Evolutionary conservation across 1,140 invertebrate genomes (phyloP).

Genomic region (Hetaerina americana): DNA sequence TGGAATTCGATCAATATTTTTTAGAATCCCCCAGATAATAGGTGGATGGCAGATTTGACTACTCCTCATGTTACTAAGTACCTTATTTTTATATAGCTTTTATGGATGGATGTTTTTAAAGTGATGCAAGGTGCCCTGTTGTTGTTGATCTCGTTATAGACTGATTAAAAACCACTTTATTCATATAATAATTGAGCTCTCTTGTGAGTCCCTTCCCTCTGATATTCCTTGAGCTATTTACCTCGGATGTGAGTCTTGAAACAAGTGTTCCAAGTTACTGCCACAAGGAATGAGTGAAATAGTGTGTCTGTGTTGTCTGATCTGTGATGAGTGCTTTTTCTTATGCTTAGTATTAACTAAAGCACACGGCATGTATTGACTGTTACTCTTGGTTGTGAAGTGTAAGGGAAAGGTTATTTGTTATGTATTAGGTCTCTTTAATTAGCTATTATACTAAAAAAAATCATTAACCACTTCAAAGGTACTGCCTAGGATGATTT

Average conservation of each 20-base stretch:
- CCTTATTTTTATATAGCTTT: conserved; percentile 1
- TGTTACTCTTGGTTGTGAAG: neutral
- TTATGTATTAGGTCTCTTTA: neutral
- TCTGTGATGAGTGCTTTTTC: neutral
- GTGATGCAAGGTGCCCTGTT: neutral
- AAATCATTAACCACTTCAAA: too few relatives aligned
- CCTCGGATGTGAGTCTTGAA: neutral
- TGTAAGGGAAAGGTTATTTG: neutral
- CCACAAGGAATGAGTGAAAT: neutral
- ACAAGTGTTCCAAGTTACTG: neutral
- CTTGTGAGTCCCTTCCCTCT: neutral
- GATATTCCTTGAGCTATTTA: neutral
- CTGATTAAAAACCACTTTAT: neutral
- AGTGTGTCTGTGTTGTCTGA: neutral
- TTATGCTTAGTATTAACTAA: neutral
- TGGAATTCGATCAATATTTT: neutral
- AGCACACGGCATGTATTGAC: neutral
- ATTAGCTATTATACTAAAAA: too few relatives aligned
- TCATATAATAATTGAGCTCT: neutral
- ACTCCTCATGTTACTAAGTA: neutral
- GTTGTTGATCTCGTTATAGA: neutral
- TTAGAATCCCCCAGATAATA: neutral
- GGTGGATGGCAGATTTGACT: neutral
- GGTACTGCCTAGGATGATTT: too few relatives aligned
- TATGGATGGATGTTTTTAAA: neutral